Base-by-base conservation (phyloP, 2,113 vertebrate genomes). In the Ophiodon elongatus region DNA sequence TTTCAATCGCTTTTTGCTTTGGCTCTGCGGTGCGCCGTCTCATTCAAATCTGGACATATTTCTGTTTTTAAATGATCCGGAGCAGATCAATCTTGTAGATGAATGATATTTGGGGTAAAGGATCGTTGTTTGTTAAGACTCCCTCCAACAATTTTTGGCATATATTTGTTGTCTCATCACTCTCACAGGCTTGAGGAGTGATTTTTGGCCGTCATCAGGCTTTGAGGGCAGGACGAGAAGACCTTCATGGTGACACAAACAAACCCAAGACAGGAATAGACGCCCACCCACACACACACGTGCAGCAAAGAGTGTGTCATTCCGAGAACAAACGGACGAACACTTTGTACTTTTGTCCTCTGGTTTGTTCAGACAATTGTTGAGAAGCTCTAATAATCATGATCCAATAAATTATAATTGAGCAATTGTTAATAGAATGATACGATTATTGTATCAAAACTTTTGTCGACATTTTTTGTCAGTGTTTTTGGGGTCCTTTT, bases 181-280 rank as follows among this genome's bases (percentile, higher is more conserved):
- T 73, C 68, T 80, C 10, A 14, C 4, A 25, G 66, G 66, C 43
- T 4, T 4, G 39, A 80, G 69, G 71, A 67, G 80, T 72, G 80
- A 79, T 81, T 82, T 79, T 73, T 67, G 70, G 75, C 59, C 73
- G 37, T 86, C 83, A 52, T 60, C 63, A 1, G 70, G 85, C 78
- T 87, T 86, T 80, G 83, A 85, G 71, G 69, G 71, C 31, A 84
- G 82, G 78, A 88, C 91, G 77, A 71, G 72, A 73, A 74, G 89
- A 88, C 91, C 79, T 92, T 90, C 84, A 75, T 39, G 19, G 75
- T 67, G 86, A 92, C 86, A 88, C 54, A 66, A 43, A 75, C 35
- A 79, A 83, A 65, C 80, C 60, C 35, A 6, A 45, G 77, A 90
- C 75, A 35, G 39, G 87, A 90, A 92, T 83, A 93, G 78, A 83